Evolutionary conservation across 2,888 invertebrate genomes (phyloP).

Genomic region (Parthenolecanium corni): DNA sequence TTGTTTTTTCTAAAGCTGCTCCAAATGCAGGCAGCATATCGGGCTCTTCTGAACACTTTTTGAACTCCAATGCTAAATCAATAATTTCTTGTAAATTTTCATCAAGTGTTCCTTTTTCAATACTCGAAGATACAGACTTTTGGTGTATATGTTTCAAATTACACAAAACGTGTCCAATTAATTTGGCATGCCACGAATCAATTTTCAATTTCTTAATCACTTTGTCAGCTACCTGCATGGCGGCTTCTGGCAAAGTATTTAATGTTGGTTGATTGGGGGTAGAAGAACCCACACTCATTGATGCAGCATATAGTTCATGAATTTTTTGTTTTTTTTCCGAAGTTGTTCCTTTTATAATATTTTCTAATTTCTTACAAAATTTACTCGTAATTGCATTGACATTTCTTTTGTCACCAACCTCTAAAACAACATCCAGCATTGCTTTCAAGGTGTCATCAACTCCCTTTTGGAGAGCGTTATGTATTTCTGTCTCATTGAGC

Average conservation of each 20-base stretch:
- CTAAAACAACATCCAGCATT: background rate
- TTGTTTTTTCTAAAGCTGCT: background rate
- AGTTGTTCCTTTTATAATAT: too few species aligned
- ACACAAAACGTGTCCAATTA: constrained; percentile 41
- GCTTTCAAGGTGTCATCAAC: background rate
- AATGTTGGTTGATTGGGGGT: too few species aligned
- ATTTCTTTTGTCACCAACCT: too few species aligned
- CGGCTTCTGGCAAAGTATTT: too few species aligned
- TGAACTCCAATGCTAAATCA: background rate
- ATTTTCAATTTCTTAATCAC: constrained; percentile 38
- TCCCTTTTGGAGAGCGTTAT: background rate
- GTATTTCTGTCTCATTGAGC: background rate
- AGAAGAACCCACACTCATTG: too few species aligned
- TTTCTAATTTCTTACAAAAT: too few species aligned
- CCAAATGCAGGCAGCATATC: constrained; percentile 4
- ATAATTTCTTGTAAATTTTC: too few species aligned
- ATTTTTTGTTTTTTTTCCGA: too few species aligned
- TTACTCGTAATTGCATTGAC: too few species aligned
- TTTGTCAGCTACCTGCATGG: background rate
- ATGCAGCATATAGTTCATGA: too few species aligned
- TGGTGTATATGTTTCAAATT: constrained; percentile 4
- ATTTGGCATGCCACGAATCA: constrained; percentile 38
- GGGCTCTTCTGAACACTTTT: background rate
- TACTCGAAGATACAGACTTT: too few species aligned
- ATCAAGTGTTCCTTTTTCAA: too few species aligned